Percentiles rank a stretch among this genome's conserved stretches.
Evolutionary conservation across 2,797 vertebrate species (phyloP).

Genomic region (Tragopan temminckii): DNA sequence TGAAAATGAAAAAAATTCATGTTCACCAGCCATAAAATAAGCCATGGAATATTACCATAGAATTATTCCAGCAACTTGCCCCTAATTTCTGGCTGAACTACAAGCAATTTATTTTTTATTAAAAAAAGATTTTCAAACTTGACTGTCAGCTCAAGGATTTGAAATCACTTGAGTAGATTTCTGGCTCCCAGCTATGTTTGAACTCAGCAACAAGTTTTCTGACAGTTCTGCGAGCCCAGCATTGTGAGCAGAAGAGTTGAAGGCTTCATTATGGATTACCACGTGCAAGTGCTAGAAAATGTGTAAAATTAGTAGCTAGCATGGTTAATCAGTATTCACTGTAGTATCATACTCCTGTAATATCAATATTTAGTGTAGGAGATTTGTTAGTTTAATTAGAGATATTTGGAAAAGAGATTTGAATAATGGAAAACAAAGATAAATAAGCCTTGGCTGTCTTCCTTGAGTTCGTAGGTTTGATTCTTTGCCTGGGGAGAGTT

Average conservation of each 20-base stretch:
- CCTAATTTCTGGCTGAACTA: background rate
- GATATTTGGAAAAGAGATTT: background rate
- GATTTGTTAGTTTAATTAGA: background rate
- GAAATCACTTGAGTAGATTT: background rate
- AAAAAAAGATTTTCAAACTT: background rate
- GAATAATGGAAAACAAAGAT: constrained; percentile 5
- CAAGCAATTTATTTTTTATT: background rate
- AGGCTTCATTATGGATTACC: background rate
- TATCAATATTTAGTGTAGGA: background rate
- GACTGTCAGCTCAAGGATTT: background rate
- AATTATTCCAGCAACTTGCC: background rate
- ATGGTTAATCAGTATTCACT: background rate
- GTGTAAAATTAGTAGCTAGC: background rate
- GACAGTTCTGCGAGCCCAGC: background rate
- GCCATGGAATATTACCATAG: background rate
- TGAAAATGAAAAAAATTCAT: background rate
- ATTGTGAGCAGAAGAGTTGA: background rate
- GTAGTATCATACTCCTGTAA: background rate
- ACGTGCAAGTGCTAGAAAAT: background rate
- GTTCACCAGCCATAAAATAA: background rate
- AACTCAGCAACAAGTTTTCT: background rate
- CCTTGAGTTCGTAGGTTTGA: background rate
- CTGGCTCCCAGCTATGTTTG: background rate
- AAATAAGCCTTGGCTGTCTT: background rate
- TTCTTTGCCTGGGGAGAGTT: background rate